Evolutionary conservation across 2,797 vertebrate species (phyloP).

Genomic region (Mallotus villosus): DNA sequence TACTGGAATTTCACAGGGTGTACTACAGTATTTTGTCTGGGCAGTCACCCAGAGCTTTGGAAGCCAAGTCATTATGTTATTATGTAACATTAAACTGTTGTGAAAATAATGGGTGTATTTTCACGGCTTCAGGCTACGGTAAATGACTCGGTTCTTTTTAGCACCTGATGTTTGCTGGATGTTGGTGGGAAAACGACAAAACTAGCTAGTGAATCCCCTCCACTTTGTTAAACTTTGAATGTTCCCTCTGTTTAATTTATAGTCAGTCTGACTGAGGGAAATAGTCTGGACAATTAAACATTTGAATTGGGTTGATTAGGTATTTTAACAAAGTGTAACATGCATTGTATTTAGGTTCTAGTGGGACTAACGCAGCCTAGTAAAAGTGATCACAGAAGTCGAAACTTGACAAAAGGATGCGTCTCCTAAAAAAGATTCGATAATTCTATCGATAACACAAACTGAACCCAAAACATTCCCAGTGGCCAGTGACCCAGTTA

Average conservation of each 20-base stretch:
- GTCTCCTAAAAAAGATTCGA: no score
- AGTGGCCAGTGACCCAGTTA: no score
- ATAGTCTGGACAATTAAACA: no score
- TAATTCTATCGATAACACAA: no score
- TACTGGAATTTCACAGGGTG: slow-evolving; percentile 40
- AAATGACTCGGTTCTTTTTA: neutral
- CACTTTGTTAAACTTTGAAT: neutral
- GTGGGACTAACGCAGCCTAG: no score
- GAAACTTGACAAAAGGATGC: no score
- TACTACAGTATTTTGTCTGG: slow-evolving; percentile 30
- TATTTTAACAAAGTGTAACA: no score
- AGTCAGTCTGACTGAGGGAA: neutral
- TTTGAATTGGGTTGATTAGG: neutral
- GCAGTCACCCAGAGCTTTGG: slow-evolving; percentile 36
- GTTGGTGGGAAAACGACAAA: neutral
- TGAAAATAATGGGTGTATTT: slow-evolving; percentile 25
- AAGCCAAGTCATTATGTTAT: slow-evolving; percentile 21
- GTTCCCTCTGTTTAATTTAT: neutral
- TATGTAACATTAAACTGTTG: slow-evolving; percentile 24
- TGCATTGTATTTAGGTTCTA: no score
- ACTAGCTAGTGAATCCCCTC: neutral
- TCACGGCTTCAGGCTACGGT: slow-evolving; percentile 33
- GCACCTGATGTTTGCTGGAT: neutral
- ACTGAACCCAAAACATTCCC: neutral
- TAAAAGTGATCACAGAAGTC: no score